phyloP scores from a whole-genome alignment of 2,797 vertebrate species.

The Heterohyrax brucei region DNA sequence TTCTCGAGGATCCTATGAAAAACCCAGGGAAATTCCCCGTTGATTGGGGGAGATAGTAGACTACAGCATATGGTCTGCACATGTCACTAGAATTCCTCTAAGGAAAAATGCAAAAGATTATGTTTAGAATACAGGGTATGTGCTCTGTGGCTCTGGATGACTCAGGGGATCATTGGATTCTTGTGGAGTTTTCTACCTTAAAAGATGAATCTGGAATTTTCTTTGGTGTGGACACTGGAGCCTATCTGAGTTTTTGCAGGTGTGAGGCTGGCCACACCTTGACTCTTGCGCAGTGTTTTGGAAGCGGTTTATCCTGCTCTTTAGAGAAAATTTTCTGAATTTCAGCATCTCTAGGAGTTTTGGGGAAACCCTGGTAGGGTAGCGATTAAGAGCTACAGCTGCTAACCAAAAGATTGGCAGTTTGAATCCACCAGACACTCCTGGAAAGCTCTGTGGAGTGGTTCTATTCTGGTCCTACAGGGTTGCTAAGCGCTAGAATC shows the following conservation, averaged over 20 bases:
- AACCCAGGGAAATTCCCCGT: slow-evolving; percentile 82
- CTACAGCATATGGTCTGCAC: slow-evolving; percentile 82
- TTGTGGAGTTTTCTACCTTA: slow-evolving; percentile 84
- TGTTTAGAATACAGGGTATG: slow-evolving; percentile 82
- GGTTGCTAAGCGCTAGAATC: no score
- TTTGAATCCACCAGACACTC: no score
- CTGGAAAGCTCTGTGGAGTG: no score
- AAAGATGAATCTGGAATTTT: slow-evolving; percentile 76
- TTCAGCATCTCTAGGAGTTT: background rate
- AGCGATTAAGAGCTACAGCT: no score
- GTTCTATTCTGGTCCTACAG: no score
- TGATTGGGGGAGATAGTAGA: slow-evolving; percentile 83
- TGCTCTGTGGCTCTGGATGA: slow-evolving; percentile 78
- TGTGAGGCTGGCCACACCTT: slow-evolving; percentile 47
- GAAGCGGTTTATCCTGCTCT: slow-evolving; percentile 40
- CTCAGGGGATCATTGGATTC: slow-evolving; percentile 81
- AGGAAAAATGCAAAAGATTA: slow-evolving; percentile 81
- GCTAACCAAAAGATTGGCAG: no score
- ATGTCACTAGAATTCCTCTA: slow-evolving; percentile 81
- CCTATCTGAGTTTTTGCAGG: slow-evolving; percentile 72
- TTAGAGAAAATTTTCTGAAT: slow-evolving; percentile 51
- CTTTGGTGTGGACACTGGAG: slow-evolving; percentile 52
- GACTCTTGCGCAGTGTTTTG: background rate
- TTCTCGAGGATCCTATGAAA: slow-evolving; percentile 77
- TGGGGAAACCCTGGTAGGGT: no score